Percentiles rank a stretch among this genome's conserved stretches.
These are phyloP conservation scores for Microcebus jonahi DNA, from an alignment of 2,113 vertebrate species.

Conservation along the genomic window DNA sequence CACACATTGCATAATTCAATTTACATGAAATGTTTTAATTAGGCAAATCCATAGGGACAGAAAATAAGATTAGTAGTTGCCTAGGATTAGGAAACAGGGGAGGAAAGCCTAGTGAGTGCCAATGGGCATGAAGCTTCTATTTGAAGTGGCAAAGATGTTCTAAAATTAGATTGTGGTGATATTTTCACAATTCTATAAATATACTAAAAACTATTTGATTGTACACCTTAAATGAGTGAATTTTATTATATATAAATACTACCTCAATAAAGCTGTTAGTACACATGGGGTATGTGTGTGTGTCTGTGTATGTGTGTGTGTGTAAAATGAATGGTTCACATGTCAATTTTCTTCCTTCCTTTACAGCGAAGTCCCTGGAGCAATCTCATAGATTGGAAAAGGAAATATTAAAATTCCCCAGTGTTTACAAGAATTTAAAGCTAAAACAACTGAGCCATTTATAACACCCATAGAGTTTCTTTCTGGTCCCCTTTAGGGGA, in stretches of 20 bases:
- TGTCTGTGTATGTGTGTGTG: background rate
- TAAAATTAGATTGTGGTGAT: background rate
- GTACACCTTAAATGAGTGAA: background rate
- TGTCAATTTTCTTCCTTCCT: background rate
- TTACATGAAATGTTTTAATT: background rate
- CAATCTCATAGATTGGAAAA: background rate
- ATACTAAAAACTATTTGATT: background rate
- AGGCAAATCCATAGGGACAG: background rate
- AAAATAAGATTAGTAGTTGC: background rate
- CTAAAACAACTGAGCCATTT: slow-evolving; percentile 32
- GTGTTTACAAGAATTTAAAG: slow-evolving; percentile 38
- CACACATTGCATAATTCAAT: background rate
- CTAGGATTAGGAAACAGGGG: background rate
- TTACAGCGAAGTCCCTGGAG: background rate
- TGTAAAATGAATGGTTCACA: background rate
- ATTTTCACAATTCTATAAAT: background rate
- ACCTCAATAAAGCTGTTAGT: background rate
- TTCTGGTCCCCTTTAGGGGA: background rate
- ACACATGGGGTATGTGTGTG: background rate
- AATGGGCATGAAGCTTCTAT: background rate
- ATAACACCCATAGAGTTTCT: background rate
- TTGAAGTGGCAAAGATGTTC: background rate
- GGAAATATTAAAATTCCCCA: background rate
- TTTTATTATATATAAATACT: background rate
- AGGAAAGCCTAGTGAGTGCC: background rate